Percentiles rank a stretch among this genome's conserved stretches.
phyloP scores from a whole-genome alignment of 2,113 vertebrate species.

The Saguinus midas region DNA sequence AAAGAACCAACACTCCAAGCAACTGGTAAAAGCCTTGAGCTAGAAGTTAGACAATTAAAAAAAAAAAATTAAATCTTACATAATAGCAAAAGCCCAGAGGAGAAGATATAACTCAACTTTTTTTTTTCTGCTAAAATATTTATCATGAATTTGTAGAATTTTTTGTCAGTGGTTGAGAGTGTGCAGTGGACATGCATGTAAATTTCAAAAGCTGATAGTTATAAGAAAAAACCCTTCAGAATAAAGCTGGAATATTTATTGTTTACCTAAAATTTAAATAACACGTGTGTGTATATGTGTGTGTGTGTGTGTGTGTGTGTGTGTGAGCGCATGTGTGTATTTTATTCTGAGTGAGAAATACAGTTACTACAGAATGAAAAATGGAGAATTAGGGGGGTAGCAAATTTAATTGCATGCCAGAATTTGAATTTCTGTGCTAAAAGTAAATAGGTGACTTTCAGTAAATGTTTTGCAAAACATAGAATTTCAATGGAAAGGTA shows the following conservation, averaged over 20 bases:
- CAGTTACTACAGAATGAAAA: not conserved
- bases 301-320: not conserved
- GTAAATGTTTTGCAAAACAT: not conserved
- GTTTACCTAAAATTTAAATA: not conserved
- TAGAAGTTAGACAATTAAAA: not conserved
- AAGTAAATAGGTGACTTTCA: not conserved
- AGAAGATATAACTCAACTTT: not conserved
- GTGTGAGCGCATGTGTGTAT: not conserved
- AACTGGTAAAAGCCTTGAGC: not conserved
- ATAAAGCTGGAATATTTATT: not conserved
- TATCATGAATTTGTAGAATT: not conserved
- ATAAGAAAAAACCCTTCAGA: not conserved
- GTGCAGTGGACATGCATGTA: not conserved
- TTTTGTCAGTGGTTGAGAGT: not conserved
- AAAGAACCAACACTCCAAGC: not conserved
- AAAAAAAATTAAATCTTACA: not conserved
- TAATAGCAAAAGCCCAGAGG: not conserved
- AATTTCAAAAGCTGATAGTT: not conserved
- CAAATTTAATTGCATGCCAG: not conserved
- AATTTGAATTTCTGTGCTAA: not conserved
- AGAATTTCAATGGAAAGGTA: not conserved
- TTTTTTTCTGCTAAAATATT: not conserved
- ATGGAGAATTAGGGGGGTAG: not conserved
- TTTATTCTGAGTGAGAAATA: not conserved
- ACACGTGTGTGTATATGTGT: not conserved